Evolutionary conservation across 2,888 invertebrate species (phyloP).

Genomic region (Hemaris fuciformis): DNA sequence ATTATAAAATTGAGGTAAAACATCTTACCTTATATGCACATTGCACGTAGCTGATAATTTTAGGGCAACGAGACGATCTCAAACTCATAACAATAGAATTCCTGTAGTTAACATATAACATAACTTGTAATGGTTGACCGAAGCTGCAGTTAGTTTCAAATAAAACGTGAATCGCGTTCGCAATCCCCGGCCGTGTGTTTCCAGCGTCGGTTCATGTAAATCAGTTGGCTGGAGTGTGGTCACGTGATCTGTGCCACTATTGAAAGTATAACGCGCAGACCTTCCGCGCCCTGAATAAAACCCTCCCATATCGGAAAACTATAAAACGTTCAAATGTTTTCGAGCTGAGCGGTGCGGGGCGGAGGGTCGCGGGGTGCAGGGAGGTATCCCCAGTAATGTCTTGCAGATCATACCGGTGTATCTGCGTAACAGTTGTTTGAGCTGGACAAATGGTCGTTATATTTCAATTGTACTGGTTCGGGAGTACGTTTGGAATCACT

Average conservation of each 20-base stretch:
- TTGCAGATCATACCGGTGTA: neutral
- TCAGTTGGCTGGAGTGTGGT: conserved; percentile 18
- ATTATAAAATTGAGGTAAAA: too few species aligned
- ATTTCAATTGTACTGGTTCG: neutral
- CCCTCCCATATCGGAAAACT: conserved; percentile 5
- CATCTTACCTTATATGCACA: too few species aligned
- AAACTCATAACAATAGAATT: too few species aligned
- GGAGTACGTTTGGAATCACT: neutral
- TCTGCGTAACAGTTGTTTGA: neutral
- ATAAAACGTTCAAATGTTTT: conserved; percentile 1
- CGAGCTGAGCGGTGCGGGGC: neutral
- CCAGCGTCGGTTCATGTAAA: conserved; percentile 18
- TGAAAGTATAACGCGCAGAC: conserved; percentile 15
- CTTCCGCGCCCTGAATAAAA: conserved; percentile 18
- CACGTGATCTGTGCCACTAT: neutral
- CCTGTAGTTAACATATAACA: too few species aligned
- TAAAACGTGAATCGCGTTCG: neutral
- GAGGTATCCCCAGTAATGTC: neutral
- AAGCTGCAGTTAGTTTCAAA: too few species aligned
- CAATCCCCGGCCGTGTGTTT: conserved; percentile 14
- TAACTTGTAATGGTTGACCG: too few species aligned
- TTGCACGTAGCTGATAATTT: too few species aligned
- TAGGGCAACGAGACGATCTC: too few species aligned
- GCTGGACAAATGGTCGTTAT: neutral
- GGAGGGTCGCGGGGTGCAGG: neutral